Base-by-base conservation (phyloP, 2,888 invertebrate genomes). In the Hyppa rectilinea region DNA sequence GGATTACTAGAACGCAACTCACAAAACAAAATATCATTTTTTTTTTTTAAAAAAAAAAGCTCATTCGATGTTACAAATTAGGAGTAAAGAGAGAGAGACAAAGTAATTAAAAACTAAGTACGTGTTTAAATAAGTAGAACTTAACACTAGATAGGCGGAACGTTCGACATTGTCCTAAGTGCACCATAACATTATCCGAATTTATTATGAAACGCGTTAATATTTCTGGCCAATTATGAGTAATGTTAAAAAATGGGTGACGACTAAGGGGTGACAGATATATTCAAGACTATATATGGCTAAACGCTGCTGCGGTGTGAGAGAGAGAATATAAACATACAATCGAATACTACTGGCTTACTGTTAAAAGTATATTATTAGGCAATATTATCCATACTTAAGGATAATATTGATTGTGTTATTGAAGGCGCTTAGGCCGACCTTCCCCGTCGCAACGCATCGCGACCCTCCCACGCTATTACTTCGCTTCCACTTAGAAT, bases 111-210 rank as follows among this genome's bases (percentile, higher is more conserved):
- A 31, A 79, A 79, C 78, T 85, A 85, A 85, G 79, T 82, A 80
- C 70, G 59, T 53, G 71, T 75, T 75, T 75, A 84, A 83, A 84
- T 85, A 87, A 86, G 83, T 81, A 85, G 50, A 85, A 85, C 90
- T 92, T 93, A 93, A 84, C 72, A 85, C 89, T 94, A 93, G 87
- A 77, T 93, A 95, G 95, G 95, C 95, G 95, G 94, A 94, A 86
- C 89, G 89, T 85, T 92, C 94, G 95, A 95, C 94, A 92, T 91
- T 90, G 92, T 93, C 94, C 92, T 87, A 84, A 86, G 87, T 88
- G 82, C 85, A 83, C 83, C 81, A 81, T 68, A 63, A 80, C 72
- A 84, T 82, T 81, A 78, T 75, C 74, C 75, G 70, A 78, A 76
- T 75, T 77, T 55, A 62, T 63, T 26, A 53, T 26, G 63, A 63